These are phyloP conservation scores for Podiceps cristatus DNA, from an alignment of 2,113 vertebrate species.

Conservation along the genomic window DNA sequence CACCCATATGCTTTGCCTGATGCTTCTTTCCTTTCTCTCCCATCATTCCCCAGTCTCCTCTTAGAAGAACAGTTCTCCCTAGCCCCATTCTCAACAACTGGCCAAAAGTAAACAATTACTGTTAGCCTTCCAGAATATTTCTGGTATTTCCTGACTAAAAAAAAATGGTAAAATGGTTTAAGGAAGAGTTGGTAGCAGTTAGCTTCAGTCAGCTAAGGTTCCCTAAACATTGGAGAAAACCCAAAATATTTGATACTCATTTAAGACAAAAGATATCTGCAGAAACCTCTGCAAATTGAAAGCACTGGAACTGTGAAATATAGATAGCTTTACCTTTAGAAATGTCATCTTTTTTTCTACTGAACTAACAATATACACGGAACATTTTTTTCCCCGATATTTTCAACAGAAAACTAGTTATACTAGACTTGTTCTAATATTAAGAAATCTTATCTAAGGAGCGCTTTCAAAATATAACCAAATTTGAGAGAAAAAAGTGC, in stretches of 20 bases:
- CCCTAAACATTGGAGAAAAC: not conserved
- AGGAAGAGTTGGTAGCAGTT: not conserved
- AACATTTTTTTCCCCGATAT: not conserved
- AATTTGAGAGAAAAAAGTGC: conserved; percentile 27
- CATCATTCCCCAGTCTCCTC: not conserved
- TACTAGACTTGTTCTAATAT: not conserved
- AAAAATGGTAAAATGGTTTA: not conserved
- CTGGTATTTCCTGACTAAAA: not conserved
- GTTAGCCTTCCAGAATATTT: not conserved
- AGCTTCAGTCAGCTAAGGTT: not conserved
- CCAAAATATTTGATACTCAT: not conserved
- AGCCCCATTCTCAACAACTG: not conserved
- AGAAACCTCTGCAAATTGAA: not conserved
- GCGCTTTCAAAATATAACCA: conserved; percentile 23
- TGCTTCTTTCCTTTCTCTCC: not conserved
- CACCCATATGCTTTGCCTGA: not conserved
- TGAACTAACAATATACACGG: not conserved
- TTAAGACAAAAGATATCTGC: not conserved
- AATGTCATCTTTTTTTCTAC: not conserved
- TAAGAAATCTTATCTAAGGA: conserved; percentile 42
- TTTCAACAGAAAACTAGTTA: conserved; percentile 11
- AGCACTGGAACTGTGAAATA: not conserved
- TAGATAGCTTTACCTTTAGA: not conserved
- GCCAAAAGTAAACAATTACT: not conserved
- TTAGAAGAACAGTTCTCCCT: not conserved